Base-by-base conservation (phyloP, 2,888 invertebrate species). In the Rhodophaea formosa region DNA sequence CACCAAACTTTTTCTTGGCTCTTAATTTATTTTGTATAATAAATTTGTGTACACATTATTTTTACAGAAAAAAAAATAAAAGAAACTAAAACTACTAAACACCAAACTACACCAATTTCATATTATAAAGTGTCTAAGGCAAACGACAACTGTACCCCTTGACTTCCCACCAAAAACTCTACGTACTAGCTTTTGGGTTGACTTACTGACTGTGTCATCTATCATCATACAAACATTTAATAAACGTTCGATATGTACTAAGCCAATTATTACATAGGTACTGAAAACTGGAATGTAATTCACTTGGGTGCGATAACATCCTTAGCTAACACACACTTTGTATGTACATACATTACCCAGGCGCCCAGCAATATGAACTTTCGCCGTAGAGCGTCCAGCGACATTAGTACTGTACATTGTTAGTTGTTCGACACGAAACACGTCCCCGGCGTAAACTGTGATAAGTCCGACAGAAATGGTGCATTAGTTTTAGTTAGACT, bases 391-490 rank as follows among this genome's bases (percentile, higher is more conserved):
- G 59, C 62, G 66, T 44, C 61, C 60, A 59, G 59, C 62, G 66
- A 70, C 70, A 53, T 53, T 29, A 43, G 43, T 29, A 43, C 65
- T 67, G 29, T 54, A 56, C 56, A 56, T 46, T 56, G 56, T 56
- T 56, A 55, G 55, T 55, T 55, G 53, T 64, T 62, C 61, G 62
- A 61, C 59, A 58, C 53, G 47, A 43, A 42, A 57, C 63, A 64
- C 64, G 64, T 60, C 58, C 54, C 49, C 15, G 52, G 53, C 65
- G 62, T 66, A 64, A 65, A 66, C 60, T 59, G 58, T 62, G 59
- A 66, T 64, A 60, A 62, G 61, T 45, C 57, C 53, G 53, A 44
- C 61, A 62, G 59, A 62, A 60, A 64, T 64, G 66, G 60, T 49
- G 56, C 66, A 62, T 66, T 66, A 61, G 58, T 66, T 57, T 55